Base-by-base conservation (phyloP, 1,140 invertebrate species). In the Marisa cornuarietis region DNA sequence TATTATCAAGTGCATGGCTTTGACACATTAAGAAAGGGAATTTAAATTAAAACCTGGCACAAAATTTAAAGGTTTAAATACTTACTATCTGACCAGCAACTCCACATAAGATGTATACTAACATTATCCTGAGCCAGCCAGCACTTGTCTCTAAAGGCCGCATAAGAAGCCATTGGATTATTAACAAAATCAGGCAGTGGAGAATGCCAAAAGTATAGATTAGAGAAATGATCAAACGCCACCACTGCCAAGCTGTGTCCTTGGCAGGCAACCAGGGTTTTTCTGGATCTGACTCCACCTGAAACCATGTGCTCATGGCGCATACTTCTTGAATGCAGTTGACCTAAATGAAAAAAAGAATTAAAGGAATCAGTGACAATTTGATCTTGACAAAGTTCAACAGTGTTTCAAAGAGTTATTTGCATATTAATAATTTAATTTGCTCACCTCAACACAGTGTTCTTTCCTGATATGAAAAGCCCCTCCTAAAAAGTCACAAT, bases 191-290 rank as follows among this genome's bases (percentile, higher is more conserved):
- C 9, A 86, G 26, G 22, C 84, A 65, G 76, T 89, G 86, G 18
- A 89, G 76, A 31, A 90, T 75, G 42, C 88, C 88, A 80, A 87
- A 85, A 42, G 87, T 84, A 75, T 86, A 85, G 7, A 88, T 49
- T 3, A 89, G 68, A 24, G 85, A 83, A 8, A 87, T 54, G 13
- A 84, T 81, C 10, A 87, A 68, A 26, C 88, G 81, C 86, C 88
- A 89, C 84, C 84, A 88, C 74, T 89, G 88, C 58, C 74, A 66
- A 2, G 80, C 76, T 10, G 76, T 66, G 16, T 78, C 42, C 22
- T 26, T 52, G 26, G n/a, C 54, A 5, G 86, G 74, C n/a, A 87
- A 68, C 87, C 87, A 88, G 16, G 86, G 86, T 20, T 63, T 76
- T 24, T 81, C 71, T 11, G 51, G 22, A 14, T 82, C 66, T 22